Base-by-base conservation (phyloP, 2,888 invertebrate species). In the Spilosoma lubricipeda region DNA sequence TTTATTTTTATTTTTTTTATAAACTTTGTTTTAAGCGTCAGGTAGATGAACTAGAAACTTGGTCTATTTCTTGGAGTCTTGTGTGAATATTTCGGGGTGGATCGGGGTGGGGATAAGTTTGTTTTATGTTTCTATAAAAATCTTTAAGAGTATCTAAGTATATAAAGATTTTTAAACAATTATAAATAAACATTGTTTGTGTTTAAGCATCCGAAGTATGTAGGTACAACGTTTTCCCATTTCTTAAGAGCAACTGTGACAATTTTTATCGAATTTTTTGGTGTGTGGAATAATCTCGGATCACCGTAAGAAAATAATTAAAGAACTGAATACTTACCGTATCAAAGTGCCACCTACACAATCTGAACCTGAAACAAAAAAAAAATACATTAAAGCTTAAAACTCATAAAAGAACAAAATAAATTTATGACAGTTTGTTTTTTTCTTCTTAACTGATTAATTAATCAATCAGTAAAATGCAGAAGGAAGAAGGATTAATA, bases 341-440 rank as follows among this genome's bases (percentile, higher is more conserved):
- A 15, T 59, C 4, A 13, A 27, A 59, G 4, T 59, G 56, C 15
- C 59, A 27, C 59, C 27, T 5, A 27, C 3, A 15, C 4, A 27
- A 59, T 59, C 59, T 59, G 27, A 59, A 77, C 69, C 82, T 83
- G 77, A 77, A 82, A 82, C 72, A 81, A 82, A 77, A 56, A 65
- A 8, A 70, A 65, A 23, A 3, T 56, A n/a, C 3, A 20, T 11
- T 56, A 56, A 11, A 45, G 45, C 45, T 45, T 42, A 42, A 15
- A 56, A 3, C 9, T 56, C 52, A 56, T n/a, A 23, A 23, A 33
- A 3, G 5, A 3, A 64, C 7, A 33, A 52, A 23, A 8, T 52
- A 7, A 23, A 52, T 18, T 5, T 33, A 18, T 18, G 33, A 70
- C n/a, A n/a, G n/a, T 5, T 48, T 48, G 18, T 5, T 18, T 48